These are phyloP conservation scores for Nyctibius grandis DNA, from an alignment of 2,797 vertebrate species.

Conservation along the genomic window DNA sequence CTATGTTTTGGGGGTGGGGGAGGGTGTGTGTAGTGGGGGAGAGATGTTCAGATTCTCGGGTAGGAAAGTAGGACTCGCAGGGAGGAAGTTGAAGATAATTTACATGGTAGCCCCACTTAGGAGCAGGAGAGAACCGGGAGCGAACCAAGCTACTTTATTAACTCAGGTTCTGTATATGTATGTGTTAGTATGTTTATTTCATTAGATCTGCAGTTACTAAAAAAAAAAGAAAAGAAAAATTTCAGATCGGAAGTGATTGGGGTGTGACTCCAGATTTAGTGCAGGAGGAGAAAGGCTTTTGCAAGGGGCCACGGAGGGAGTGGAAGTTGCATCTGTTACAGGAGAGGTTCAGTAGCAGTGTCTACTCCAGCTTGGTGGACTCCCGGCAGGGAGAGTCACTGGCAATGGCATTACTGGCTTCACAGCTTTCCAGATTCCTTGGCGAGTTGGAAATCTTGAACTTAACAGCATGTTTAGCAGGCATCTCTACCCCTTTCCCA, in stretches of 20 bases:
- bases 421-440: conserved; percentile 64
- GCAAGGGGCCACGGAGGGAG: neutral
- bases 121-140: neutral
- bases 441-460: conserved; percentile 75
- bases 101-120: conserved; percentile 1
- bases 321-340: conserved; percentile 47
- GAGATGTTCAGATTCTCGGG: conserved; percentile 48
- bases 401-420: conserved; percentile 64
- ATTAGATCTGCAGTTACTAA: neutral
- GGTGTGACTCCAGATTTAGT: conserved; percentile 3
- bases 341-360: conserved; percentile 39
- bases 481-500: neutral
- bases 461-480: conserved; percentile 70
- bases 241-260: neutral
- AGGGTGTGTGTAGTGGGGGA: conserved; percentile 44
- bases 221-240: neutral
- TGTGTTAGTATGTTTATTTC: neutral
- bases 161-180: neutral
- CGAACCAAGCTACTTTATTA: neutral
- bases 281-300: neutral
- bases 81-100: conserved; percentile 72
- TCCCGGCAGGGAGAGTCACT: conserved; percentile 54
- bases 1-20: neutral
- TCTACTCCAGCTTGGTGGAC: conserved; percentile 32
- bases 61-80: conserved; percentile 54